Percentiles rank a stretch among this genome's conserved stretches.
Conservation (phyloP, 2,113 vertebrate genomes). For the Choloepus hoffmanni region DNA sequence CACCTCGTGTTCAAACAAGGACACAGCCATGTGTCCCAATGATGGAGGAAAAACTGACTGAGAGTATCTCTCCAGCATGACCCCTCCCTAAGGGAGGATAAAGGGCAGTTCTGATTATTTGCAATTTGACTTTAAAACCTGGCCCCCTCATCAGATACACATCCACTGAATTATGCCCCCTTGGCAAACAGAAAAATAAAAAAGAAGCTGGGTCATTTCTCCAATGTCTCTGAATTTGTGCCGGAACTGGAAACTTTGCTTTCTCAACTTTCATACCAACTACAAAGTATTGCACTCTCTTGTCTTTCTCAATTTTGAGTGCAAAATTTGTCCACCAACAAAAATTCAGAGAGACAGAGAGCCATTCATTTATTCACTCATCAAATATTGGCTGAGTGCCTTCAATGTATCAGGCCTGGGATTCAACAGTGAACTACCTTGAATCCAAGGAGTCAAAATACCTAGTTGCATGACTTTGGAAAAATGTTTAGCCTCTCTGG, state of each 20-base stretch:
- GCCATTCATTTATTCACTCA: not conserved
- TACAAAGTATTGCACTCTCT: not conserved
- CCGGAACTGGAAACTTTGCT: constrained; percentile 14
- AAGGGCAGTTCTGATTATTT: not conserved
- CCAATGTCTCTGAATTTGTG: not conserved
- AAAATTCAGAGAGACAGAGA: not conserved
- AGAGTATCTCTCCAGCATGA: not conserved
- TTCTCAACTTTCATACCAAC: not conserved
- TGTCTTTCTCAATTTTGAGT: not conserved
- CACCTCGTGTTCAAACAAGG: not conserved
- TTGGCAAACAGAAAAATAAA: not conserved
- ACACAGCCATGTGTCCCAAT: not conserved
- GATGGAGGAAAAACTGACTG: not conserved
- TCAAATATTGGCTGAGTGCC: not conserved
- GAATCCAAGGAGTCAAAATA: not conserved
- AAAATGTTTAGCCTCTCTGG: not conserved
- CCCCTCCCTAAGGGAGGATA: not conserved
- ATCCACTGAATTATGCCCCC: not conserved
- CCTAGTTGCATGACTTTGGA: not conserved
- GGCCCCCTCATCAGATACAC: not conserved
- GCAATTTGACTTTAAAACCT: not conserved
- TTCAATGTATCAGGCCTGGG: not conserved
- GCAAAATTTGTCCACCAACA: not conserved
- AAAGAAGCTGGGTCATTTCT: not conserved
- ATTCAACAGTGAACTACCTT: not conserved